These are phyloP conservation scores for Caenorhabditis angaria DNA, from an alignment of 2,888 invertebrate species.

Conservation along the genomic window DNA sequence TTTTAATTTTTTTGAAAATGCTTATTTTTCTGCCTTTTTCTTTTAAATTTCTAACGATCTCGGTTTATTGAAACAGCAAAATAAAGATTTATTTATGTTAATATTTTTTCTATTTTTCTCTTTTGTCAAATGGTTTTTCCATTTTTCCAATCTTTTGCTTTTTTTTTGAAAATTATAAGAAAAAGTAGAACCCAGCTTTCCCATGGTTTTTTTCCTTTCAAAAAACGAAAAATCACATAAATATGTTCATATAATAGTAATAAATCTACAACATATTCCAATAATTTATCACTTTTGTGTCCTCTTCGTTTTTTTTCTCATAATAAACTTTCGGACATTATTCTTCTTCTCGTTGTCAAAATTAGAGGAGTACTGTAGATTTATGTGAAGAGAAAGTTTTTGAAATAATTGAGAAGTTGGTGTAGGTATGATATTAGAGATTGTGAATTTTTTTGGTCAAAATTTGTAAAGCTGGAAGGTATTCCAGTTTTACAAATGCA, in stretches of 20 bases:
- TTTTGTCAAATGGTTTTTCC: conserved; percentile 2
- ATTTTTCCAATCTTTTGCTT: neutral
- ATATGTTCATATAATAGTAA: neutral
- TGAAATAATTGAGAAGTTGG: no score
- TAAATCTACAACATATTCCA: neutral
- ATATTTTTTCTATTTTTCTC: neutral
- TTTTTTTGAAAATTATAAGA: neutral
- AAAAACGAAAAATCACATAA: neutral
- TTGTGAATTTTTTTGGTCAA: no score
- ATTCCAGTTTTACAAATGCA: no score
- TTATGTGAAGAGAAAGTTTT: neutral
- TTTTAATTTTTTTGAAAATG: neutral
- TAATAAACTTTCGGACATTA: neutral
- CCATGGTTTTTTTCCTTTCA: no score
- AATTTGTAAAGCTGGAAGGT: no score
- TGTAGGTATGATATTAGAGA: no score
- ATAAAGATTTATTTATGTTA: conserved; percentile 8
- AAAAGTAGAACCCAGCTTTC: no score
- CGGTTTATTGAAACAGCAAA: neutral
- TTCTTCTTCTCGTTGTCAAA: neutral
- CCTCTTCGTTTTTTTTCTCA: neutral
- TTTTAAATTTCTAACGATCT: neutral
- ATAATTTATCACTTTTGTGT: neutral
- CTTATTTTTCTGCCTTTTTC: neutral
- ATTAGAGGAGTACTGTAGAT: neutral